Evolutionary conservation across 2,797 vertebrate species (phyloP), one percentile per base, ranked within the genome.

Genomic region (Cercopithecus neglectus): DNA sequence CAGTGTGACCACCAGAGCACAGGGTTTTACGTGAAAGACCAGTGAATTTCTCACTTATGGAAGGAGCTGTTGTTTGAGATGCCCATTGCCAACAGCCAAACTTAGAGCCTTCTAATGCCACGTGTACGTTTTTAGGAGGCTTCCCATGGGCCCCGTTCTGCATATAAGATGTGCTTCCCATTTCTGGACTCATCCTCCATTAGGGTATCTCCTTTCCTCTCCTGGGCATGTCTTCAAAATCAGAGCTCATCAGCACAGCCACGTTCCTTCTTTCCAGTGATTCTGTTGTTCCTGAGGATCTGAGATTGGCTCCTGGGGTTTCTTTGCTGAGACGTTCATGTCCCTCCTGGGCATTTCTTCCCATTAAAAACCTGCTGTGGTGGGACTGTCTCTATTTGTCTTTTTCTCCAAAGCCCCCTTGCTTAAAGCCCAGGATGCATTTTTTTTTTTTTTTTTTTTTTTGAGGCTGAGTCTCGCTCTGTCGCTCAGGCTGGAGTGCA

Each of bases 241-340:
- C 5, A 0, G 30, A 50, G 80, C 57, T 72, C 41, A 1, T 10
- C 21, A 22, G 75, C 0, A 8, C 16, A 41, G 74, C 70, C 17
- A 0, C 33, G 1, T 46, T 7, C 28, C 55, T 28, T 78, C 59
- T 74, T 44, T 1, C 2, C 1, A 0, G 1, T 14, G 70, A 8
- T 41, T 11, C 44, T 5, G 57, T 3, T n/a, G 19, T 95, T n/a
- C 30, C 2, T 1, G 39, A 33, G 79, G 22, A 0, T 39, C 39
- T 0, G 16, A 57, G 79, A 41, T 1, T 57, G 61, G 26, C 80
- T 48, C 10, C 75, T n/a, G 92, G 8, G 67, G 36, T 46, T 46
- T 4, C 41, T 39, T 48, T 39, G 5, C 75, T 53, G 83, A 44
- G 67, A 59, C 48, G 12, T 78, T 19, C 13, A 0, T 8, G 1